A percentile compares a stretch with the other conserved stretches of the same genome.
Conservation (phyloP, 64 coral and sea anemone genomes). For the Porites australiensis region DNA sequence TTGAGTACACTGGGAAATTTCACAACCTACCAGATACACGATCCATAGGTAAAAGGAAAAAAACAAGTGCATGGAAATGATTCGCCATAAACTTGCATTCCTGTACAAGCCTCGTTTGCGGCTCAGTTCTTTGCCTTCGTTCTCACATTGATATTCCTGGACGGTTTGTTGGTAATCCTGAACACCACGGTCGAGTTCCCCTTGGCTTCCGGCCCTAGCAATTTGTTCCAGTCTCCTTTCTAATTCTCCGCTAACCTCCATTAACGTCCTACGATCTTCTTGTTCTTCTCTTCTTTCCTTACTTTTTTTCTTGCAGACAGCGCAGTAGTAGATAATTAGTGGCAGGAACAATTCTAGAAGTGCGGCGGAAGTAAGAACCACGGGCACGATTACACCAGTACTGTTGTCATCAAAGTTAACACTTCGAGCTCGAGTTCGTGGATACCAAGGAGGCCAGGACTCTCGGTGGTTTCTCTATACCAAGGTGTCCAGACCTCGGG, state of each 20-base stretch:
- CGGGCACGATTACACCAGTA: constrained; percentile 1
- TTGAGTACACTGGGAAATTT: constrained; percentile 44
- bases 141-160: constrained; percentile 56
- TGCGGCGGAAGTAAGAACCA: constrained; percentile 36
- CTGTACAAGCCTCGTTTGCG: constrained; percentile 57
- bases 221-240: constrained; percentile 50
- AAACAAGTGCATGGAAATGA: constrained; percentile 77
- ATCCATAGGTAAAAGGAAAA: constrained; percentile 84
- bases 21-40: constrained; percentile 68
- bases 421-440: neutral
- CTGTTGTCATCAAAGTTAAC: neutral
- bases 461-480: too few species aligned
- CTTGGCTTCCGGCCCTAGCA: constrained; percentile 56
- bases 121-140: constrained; percentile 51
- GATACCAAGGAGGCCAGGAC: too few species aligned
- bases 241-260: constrained; percentile 40
- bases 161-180: constrained; percentile 67
- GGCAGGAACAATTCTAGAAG: constrained; percentile 78
- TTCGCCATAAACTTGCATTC: constrained; percentile 39
- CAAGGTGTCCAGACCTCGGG: neutral
- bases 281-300: constrained; percentile 25
- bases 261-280: constrained; percentile 21
- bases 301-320: constrained; percentile 47
- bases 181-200: constrained; percentile 58
- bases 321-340: constrained; percentile 30